Conservation (phyloP, 1,140 invertebrate species). For the Ephestia elutella region DNA sequence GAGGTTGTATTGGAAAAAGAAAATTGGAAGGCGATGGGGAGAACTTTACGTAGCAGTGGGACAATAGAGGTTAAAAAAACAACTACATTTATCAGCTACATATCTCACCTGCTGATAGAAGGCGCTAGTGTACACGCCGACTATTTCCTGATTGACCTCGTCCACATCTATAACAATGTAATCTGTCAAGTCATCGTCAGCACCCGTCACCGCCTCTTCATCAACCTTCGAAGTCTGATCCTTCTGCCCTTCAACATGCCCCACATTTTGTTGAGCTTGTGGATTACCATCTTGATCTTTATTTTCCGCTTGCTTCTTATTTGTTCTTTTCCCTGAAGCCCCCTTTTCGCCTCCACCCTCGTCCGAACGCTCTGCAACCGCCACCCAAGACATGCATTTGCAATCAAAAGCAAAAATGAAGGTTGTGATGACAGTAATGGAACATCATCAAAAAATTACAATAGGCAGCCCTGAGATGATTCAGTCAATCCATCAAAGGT, state of each 20-base stretch:
- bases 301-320: neutral
- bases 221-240: neutral
- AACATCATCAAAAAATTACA: no score
- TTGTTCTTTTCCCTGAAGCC: neutral
- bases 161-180: constrained; percentile 55
- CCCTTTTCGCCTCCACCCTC: constrained; percentile 6
- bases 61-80: no score
- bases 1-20: no score
- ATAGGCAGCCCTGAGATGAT: no score
- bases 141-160: constrained; percentile 44
- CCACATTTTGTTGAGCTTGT: neutral
- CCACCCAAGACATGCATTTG: no score
- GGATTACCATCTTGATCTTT: neutral
- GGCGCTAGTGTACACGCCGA: constrained; percentile 48
- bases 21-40: no score
- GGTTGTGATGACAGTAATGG: no score
- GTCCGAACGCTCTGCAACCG: constrained; percentile 15
- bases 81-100: no score
- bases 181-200: constrained; percentile 30
- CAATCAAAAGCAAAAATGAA: no score
- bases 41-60: no score
- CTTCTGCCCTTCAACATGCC: neutral
- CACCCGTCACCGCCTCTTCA: neutral
- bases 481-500: no score
- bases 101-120: constrained; percentile 52